These are phyloP conservation scores for Carpatolechia fugitivella DNA, from an alignment of 2,888 invertebrate genomes.

Conservation along the genomic window DNA sequence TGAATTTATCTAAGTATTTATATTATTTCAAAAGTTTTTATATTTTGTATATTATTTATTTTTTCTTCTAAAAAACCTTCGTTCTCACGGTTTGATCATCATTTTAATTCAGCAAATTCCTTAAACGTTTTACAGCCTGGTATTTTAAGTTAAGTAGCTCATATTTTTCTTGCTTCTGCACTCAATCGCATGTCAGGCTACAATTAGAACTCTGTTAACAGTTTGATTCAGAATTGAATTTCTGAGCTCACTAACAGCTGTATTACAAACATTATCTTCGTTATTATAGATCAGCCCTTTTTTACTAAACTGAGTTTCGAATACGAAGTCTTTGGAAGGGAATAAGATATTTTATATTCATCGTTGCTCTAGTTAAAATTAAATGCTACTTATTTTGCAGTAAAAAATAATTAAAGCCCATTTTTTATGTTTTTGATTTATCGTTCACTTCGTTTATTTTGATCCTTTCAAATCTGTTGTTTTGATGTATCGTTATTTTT, in stretches of 20 bases:
- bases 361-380: too few relatives aligned
- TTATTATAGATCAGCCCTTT: slow-evolving; percentile 40
- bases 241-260: slow-evolving; percentile 38
- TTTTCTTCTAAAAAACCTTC: too few relatives aligned
- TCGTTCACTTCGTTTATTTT: neutral
- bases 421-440: too few relatives aligned
- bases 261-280: slow-evolving; percentile 38
- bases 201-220: slow-evolving; percentile 51
- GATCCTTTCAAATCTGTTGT: slow-evolving; percentile 1
- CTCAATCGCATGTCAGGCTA: slow-evolving; percentile 49
- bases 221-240: slow-evolving; percentile 58
- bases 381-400: too few relatives aligned
- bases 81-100: slow-evolving; percentile 4
- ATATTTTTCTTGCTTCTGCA: slow-evolving; percentile 22
- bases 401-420: too few relatives aligned
- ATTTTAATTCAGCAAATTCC: slow-evolving; percentile 18
- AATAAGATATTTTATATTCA: too few relatives aligned
- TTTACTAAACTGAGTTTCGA: slow-evolving; percentile 19
- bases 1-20: too few relatives aligned
- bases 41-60: too few relatives aligned
- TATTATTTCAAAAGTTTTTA: too few relatives aligned
- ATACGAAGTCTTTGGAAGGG: too few relatives aligned
- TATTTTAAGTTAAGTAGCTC: slow-evolving; percentile 7
- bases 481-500: neutral
- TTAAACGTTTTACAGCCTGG: slow-evolving; percentile 27